Evolutionary conservation across 2,113 vertebrate species (phyloP), one percentile per base, ranked within the genome.

Genomic region (Centropus unirufus): DNA sequence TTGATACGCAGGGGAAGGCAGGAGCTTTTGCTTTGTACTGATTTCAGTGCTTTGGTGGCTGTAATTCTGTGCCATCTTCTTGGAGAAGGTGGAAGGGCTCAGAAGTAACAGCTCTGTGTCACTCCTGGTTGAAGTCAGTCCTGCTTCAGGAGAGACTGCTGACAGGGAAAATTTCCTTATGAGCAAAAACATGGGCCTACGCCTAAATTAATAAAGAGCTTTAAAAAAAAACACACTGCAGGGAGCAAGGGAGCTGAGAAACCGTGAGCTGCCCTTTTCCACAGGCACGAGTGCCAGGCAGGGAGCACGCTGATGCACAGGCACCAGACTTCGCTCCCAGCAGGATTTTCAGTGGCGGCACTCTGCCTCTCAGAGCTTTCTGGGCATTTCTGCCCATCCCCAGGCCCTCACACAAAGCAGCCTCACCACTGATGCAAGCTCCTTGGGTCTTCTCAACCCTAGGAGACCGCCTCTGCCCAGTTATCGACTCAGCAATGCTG

Each of bases 141-240:
- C 59, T 79, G 42, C 46, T 93, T 93, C 54, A 62, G 44, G 67
- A 94, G 51, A 84, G 51, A 73, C 59, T 90, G 75, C 84, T 94
- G 82, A 70, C 32, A 70, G 42, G 26, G 47, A 83, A 86, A 72
- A 68, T 80, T 86, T 92, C 63, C 67, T 83, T 70, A 80, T 12
- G 46, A 77, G 75, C 72, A 77, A 74, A 95, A 90, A 21, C 75
- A 57, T 18, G 32, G 75, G 7, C 51, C 59, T 1, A 8, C 32
- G 18, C 47, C 89, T 85, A 87, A 91, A 93, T 93, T 86, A 93
- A 92, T 89, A 75, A 89, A 83, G 86, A 84, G 59, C 72, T 90
- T 92, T 66, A 26, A n/a, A 55, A 80, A 49, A 86, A 87, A 39
- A 4, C 29, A 59, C 40, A 54, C 7, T 0, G 0, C 34, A 39